Base-by-base conservation (phyloP, 2,113 vertebrate species). In the Zosterops japonicus region DNA sequence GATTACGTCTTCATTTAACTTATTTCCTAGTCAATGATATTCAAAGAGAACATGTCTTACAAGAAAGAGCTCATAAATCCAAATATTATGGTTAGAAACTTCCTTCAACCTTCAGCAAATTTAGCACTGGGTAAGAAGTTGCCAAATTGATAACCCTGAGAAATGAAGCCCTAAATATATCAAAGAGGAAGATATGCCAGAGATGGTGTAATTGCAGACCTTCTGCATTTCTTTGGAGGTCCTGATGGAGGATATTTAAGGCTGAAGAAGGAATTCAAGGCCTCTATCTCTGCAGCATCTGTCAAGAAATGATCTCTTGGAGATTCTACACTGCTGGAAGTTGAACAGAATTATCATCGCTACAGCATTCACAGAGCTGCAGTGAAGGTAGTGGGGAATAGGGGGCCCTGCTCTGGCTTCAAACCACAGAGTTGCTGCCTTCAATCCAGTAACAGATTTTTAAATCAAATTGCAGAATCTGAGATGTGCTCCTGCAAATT, bases 81-180 rank as follows among this genome's bases (percentile, higher is more conserved):
- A 78, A 64, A 68, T 68, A 90, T 44, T 83, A 80, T 41, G 31
- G 25, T 90, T 85, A 65, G 85, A 70, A 69, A 20, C 72, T 85
- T 87, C 90, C 61, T 94, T 91, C 85, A 91, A 10, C 63, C 79
- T 90, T 83, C 74, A 76, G 33, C 71, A 89, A 64, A 90, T 87
- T 87, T 71, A 95, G 52, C 52, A 35, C 88, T 65, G 63, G 24
- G 14, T 86, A 72, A 92, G 74, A 92, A 77, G 55, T 27, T 92
- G 50, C 49, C 50, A 80, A 69, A 80, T 35, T 46, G 39, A 71
- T 42, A 75, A 27, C 14, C 44, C 52, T 84, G 63, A 61, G n/a
- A 90, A 95, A 83, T 29, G 17, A 93, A 93, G 63, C 25, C 75
- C n/a, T 61, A 82, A 41, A 87, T 91, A 89, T 93, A n/a, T 64